Evolutionary conservation across 2,797 vertebrate species (phyloP).

Genomic region (Microcaecilia unicolor): DNA sequence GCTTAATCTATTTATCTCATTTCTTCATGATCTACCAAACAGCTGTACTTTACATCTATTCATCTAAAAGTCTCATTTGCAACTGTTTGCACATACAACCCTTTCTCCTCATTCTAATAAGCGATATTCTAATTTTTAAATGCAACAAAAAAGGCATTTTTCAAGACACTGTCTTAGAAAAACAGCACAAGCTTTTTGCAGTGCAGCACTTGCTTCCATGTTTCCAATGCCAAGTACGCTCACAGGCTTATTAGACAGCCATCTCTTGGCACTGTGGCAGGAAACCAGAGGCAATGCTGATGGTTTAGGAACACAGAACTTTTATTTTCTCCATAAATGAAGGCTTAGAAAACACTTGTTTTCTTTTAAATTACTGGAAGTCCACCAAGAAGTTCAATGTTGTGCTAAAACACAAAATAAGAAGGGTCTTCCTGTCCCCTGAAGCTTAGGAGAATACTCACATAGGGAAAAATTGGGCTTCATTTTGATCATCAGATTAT

Average conservation of each 20-base stretch:
- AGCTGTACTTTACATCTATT: slow-evolving; percentile 4
- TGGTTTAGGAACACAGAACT: neutral
- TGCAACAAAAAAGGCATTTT: slow-evolving; percentile 14
- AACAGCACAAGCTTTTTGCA: slow-evolving; percentile 2
- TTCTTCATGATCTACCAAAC: slow-evolving; percentile 5
- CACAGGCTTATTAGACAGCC: neutral
- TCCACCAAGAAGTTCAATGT: too few species aligned
- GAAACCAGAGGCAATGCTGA: neutral
- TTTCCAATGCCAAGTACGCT: neutral
- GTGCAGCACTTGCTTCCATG: slow-evolving; percentile 5
- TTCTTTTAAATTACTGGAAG: neutral
- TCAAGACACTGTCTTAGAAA: slow-evolving; percentile 10
- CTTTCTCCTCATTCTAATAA: neutral
- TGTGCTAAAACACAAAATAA: too few species aligned
- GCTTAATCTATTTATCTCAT: slow-evolving; percentile 9
- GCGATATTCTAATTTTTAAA: neutral
- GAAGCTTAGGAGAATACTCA: too few species aligned
- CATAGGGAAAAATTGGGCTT: too few species aligned
- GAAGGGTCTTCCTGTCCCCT: too few species aligned
- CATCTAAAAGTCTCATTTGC: slow-evolving; percentile 18
- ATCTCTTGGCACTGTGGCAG: slow-evolving; percentile 1
- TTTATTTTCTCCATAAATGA: too few species aligned
- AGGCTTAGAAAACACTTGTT: neutral
- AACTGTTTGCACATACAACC: neutral
- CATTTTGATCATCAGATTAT: too few species aligned